Evolutionary conservation across 2,113 vertebrate genomes (phyloP).

Genomic region (Tetrax tetrax): DNA sequence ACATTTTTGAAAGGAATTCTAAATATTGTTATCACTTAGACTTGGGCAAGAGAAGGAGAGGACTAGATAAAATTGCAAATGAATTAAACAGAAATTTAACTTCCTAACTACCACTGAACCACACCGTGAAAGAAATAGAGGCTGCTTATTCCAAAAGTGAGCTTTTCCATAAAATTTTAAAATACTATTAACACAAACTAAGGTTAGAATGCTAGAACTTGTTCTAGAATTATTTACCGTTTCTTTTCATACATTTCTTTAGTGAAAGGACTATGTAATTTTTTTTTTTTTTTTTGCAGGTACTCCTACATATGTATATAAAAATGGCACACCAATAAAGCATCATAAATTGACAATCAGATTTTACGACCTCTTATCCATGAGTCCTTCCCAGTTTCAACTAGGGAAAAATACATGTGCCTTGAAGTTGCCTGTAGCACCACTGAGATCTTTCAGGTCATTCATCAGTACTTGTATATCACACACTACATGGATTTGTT

Average conservation of each 20-base stretch:
- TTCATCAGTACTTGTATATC: neutral
- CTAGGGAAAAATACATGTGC: neutral
- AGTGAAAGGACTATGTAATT: neutral
- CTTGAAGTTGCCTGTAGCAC: neutral
- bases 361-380: neutral
- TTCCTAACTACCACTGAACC: neutral
- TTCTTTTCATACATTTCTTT: neutral
- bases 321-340: neutral
- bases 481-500: neutral
- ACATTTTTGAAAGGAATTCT: slow-evolving; percentile 13
- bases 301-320: neutral
- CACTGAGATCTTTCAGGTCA: neutral
- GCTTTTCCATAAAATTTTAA: neutral
- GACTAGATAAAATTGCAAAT: neutral
- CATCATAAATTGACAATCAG: neutral
- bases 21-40: neutral
- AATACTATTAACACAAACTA: neutral
- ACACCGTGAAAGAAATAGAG: neutral
- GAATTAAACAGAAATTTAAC: neutral
- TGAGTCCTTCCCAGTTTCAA: neutral
- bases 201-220: neutral
- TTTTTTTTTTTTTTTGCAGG: neutral
- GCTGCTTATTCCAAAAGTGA: neutral
- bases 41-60: neutral
- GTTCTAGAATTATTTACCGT: neutral